phyloP scores from a whole-genome alignment of 2,797 vertebrate genomes.

The Xenops minutus region DNA sequence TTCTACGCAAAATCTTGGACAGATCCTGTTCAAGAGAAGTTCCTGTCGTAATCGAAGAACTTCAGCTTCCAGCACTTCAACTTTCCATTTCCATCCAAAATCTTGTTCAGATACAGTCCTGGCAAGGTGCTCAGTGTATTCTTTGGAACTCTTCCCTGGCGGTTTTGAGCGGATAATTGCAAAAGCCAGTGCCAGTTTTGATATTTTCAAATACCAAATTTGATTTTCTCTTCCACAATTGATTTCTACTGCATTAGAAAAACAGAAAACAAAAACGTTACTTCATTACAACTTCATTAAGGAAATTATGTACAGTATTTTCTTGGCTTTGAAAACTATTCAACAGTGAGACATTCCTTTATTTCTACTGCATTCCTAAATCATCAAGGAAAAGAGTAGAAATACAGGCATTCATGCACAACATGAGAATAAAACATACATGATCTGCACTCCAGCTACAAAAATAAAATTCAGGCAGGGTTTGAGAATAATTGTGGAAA shows the following conservation, averaged over 20 bases:
- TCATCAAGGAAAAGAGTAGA: neutral
- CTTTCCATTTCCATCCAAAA: constrained; percentile 73
- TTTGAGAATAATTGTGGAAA: neutral
- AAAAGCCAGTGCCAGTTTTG: constrained; percentile 81
- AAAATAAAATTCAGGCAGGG: neutral
- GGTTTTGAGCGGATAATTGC: constrained; percentile 85
- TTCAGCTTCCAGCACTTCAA: constrained; percentile 80
- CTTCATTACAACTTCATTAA: neutral
- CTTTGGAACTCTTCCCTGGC: constrained; percentile 74
- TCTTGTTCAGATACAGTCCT: constrained; percentile 61
- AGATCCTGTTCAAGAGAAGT: constrained; percentile 74
- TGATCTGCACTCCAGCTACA: neutral
- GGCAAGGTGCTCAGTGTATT: constrained; percentile 76
- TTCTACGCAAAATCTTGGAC: constrained; percentile 22
- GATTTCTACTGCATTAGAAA: constrained; percentile 43
- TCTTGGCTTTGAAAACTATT: constrained; percentile 32
- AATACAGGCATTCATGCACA: neutral
- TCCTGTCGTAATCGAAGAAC: constrained; percentile 84
- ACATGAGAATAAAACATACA: constrained; percentile 10
- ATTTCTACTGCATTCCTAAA: neutral
- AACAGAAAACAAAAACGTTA: constrained; percentile 15
- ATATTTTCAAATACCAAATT: constrained; percentile 71
- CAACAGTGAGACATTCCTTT: neutral
- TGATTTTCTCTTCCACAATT: constrained; percentile 37
- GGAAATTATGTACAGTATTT: neutral